These are phyloP conservation scores for Labeo catla DNA, from an alignment of 2,113 vertebrate genomes.

Conservation along the genomic window DNA sequence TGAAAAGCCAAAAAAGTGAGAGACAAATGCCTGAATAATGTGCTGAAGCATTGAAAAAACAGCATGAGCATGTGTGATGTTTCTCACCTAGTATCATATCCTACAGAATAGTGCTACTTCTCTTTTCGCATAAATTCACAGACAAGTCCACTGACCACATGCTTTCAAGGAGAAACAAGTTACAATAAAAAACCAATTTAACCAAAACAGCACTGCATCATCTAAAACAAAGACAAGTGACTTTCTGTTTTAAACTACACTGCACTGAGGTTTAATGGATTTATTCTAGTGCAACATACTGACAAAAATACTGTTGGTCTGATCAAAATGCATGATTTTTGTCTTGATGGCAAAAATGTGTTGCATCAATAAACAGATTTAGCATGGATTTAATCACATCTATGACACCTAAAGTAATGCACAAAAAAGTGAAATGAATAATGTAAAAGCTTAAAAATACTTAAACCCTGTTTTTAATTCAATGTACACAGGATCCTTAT, in stretches of 20 bases:
- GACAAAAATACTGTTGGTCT: neutral
- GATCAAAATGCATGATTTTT: neutral
- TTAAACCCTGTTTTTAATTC: neutral
- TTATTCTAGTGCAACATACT: neutral
- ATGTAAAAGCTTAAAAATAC: neutral
- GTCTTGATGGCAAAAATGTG: neutral
- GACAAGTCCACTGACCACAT: neutral
- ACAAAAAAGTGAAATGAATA: neutral
- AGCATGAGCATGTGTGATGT: neutral
- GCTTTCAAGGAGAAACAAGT: neutral
- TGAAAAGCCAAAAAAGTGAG: neutral
- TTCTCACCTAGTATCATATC: neutral
- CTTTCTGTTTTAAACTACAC: neutral
- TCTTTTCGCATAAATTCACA: neutral
- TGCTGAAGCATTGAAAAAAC: neutral
- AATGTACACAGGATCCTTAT: neutral
- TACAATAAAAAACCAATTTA: neutral
- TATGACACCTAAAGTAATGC: neutral
- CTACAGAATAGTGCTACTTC: neutral
- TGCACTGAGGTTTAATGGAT: neutral
- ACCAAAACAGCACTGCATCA: too few species aligned
- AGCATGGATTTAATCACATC: neutral
- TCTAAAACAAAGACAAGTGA: too few species aligned
- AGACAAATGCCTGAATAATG: neutral
- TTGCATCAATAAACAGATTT: neutral